Conservation (phyloP, 2,888 invertebrate species). For the Melieria omissa region DNA sequence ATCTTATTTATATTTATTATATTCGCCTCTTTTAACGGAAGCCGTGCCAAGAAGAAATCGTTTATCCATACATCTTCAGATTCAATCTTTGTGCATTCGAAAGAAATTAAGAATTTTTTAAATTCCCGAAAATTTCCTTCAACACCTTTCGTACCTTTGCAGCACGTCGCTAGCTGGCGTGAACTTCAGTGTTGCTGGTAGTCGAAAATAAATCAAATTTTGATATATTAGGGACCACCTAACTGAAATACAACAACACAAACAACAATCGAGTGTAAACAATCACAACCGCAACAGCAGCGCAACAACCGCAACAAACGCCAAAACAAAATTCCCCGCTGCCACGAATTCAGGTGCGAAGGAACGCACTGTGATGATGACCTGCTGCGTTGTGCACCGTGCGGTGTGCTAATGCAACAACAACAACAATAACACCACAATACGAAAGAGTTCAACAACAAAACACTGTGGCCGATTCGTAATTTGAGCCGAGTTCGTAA, state of each 20-base stretch:
- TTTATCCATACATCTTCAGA: too few species aligned
- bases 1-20: too few species aligned
- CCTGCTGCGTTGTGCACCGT: slow-evolving; percentile 25
- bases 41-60: too few species aligned
- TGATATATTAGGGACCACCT: slow-evolving; percentile 40
- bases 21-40: too few species aligned
- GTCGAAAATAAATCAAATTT: slow-evolving; percentile 35
- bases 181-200: neutral
- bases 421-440: slow-evolving; percentile 3
- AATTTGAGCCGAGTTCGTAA: slow-evolving; percentile 51
- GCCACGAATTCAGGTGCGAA: slow-evolving; percentile 27
- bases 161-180: neutral
- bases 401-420: slow-evolving; percentile 28
- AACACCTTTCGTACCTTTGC: neutral
- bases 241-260: slow-evolving; percentile 22
- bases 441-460: slow-evolving; percentile 4
- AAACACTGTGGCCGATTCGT: slow-evolving; percentile 7
- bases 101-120: too few species aligned
- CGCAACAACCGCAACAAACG: slow-evolving; percentile 1
- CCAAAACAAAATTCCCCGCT: neutral
- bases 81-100: too few species aligned
- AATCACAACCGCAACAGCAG: neutral
- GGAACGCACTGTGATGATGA: slow-evolving; percentile 15
- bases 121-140: neutral
- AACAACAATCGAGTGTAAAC: slow-evolving; percentile 24